A percentile compares a stretch with the other conserved stretches of the same genome.
These are phyloP conservation scores for Trileptium ribeirensis DNA, from an alignment of 2,888 invertebrate genomes.

Conservation along the genomic window DNA sequence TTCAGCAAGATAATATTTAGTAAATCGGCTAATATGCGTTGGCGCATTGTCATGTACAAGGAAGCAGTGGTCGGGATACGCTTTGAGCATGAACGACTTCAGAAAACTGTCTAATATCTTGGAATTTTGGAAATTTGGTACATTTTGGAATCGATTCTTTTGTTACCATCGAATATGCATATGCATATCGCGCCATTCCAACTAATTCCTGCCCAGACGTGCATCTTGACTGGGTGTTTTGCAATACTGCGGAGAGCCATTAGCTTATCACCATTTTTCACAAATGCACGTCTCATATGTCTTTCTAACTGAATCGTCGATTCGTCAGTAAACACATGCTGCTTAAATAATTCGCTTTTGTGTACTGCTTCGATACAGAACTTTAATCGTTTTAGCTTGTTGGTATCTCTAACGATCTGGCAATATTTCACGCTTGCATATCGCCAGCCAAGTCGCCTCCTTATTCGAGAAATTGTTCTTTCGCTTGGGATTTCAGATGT, in stretches of 20 bases:
- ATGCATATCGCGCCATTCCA: neutral
- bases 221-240: slow-evolving; percentile 1
- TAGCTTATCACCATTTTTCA: neutral
- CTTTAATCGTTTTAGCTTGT: neutral
- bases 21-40: neutral
- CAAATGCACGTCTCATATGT: neutral
- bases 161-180: slow-evolving; percentile 1
- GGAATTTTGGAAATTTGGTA: no score
- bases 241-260: neutral
- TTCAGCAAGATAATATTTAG: neutral
- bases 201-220: slow-evolving; percentile 7
- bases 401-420: neutral
- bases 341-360: neutral
- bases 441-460: neutral
- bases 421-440: neutral
- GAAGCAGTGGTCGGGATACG: neutral
- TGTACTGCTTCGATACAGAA: neutral
- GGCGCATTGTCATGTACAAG: neutral
- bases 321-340: neutral
- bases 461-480: neutral
- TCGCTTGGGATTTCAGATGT: neutral
- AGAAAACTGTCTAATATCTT: neutral
- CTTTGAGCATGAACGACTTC: neutral
- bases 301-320: neutral
- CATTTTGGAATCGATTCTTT: neutral